Base-by-base conservation (phyloP, 2,797 vertebrate genomes). In the Anguilla megastoma region DNA sequence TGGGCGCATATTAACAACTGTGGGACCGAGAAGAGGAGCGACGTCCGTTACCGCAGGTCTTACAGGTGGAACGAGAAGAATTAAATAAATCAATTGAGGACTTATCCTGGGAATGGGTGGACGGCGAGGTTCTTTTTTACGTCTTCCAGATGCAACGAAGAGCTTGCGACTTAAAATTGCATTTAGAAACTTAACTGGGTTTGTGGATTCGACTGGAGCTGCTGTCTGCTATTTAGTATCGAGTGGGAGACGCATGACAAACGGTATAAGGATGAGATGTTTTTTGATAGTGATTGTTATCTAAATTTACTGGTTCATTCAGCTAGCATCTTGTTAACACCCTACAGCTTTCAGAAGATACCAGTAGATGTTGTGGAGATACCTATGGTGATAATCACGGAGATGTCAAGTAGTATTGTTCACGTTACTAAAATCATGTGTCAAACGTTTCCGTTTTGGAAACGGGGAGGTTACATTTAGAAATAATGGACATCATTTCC, bases 21-120 rank as follows among this genome's bases (percentile, higher is more conserved):
- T 8, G 3, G 63, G 48, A 69, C 45, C 41, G 33, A 54, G 7
- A 41, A 24, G n/a, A 58, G 76, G 85, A 83, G 8, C 60, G 76
- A 80, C 71, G 10, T 50, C 52, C 41, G 27, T 36, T 74, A 86
- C 50, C 27, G 45, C 52, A 85, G 84, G 79, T 84, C 45, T 84
- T 45, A 54, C 58, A 84, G 52, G 54, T 30, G 41, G 87, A 87
- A 50, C 56, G 1, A 21, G 58, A 48, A 30, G 60, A 86, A 66
- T 16, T 21, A 45, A 14, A 18, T 52, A 80, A 41, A 69, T 56
- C n/a, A 33, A 60, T 60, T 30, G 24, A 30, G 33, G 9, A 63
- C 21, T 24, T 52, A 76, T 41, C 71, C 36, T 52, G 58, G 85
- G 48, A 74, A 74, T 66, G n/a, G n/a, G 58, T 63, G 84, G 27